These are phyloP conservation scores for Esox niger DNA, from an alignment of 2,113 vertebrate species.

Conservation along the genomic window DNA sequence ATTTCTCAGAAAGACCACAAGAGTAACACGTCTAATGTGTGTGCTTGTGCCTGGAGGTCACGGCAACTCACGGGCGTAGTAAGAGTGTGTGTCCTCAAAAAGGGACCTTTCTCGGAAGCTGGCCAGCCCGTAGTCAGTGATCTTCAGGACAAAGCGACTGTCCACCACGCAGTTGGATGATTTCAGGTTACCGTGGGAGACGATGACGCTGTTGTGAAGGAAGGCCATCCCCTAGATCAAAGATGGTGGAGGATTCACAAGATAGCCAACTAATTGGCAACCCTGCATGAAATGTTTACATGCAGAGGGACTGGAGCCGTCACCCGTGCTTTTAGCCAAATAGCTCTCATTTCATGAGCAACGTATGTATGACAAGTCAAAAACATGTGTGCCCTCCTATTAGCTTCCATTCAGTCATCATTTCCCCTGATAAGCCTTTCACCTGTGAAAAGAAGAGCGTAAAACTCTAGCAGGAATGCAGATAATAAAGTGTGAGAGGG, in stretches of 20 bases:
- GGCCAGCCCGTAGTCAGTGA: constrained; percentile 87
- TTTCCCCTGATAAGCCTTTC: too few species aligned
- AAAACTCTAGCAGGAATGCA: too few species aligned
- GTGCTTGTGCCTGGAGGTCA: constrained; percentile 2
- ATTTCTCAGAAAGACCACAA: too few species aligned
- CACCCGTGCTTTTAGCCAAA: too few species aligned
- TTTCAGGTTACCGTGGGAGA: constrained; percentile 88
- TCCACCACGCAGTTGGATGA: constrained; percentile 95
- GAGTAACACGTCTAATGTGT: not conserved
- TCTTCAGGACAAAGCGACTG: constrained; percentile 92
- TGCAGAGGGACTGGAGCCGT: too few species aligned
- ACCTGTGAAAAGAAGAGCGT: too few species aligned
- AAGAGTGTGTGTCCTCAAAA: constrained; percentile 73
- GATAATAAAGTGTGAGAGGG: too few species aligned
- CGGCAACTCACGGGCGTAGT: constrained; percentile 81
- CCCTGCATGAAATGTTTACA: not conserved
- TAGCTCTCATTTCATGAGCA: too few species aligned
- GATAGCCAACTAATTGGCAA: not conserved
- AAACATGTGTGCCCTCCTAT: too few species aligned
- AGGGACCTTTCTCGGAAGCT: constrained; percentile 69
- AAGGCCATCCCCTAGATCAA: constrained; percentile 85
- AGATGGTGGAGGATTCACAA: not conserved
- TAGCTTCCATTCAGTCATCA: too few species aligned
- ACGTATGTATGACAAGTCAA: too few species aligned
- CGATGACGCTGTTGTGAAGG: constrained; percentile 84